Evolutionary conservation across 2,888 invertebrate genomes (phyloP).

Genomic region (Perizoma affinitatum): DNA sequence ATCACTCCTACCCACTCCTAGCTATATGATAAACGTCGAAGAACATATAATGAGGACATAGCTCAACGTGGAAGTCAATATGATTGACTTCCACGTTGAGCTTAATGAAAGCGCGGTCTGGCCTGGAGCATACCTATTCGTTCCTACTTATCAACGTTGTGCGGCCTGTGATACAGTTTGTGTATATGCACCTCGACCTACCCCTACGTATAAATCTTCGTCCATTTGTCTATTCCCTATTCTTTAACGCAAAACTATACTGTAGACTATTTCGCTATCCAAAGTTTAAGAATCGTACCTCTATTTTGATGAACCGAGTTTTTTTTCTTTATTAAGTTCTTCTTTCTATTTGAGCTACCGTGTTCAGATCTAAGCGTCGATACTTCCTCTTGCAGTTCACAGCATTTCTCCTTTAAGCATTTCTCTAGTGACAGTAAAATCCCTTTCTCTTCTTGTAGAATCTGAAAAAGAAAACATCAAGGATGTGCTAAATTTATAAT

Average conservation of each 20-base stretch:
- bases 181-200: too few relatives aligned
- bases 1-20: too few relatives aligned
- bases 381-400: conserved; percentile 89
- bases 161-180: too few relatives aligned
- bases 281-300: conserved; percentile 55
- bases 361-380: conserved; percentile 83
- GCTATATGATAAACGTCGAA: too few relatives aligned
- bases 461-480: conserved; percentile 65
- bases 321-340: conserved; percentile 81
- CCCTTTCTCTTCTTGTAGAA: conserved; percentile 90
- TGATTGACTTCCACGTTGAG: too few relatives aligned
- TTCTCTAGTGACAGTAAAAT: conserved; percentile 89
- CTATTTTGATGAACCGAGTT: conserved; percentile 70
- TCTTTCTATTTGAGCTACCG: conserved; percentile 76
- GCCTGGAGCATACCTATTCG: too few relatives aligned
- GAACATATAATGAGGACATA: too few relatives aligned
- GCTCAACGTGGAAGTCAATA: too few relatives aligned
- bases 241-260: background rate
- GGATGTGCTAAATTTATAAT: too few relatives aligned
- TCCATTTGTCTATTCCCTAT: background rate
- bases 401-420: conserved; percentile 89
- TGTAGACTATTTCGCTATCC: background rate
- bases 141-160: too few relatives aligned
- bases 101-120: too few relatives aligned
- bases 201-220: too few relatives aligned